Base-by-base conservation (phyloP, 37 sponge, comb jelly and placozoan genomes). In the Beroe forskalii region DNA sequence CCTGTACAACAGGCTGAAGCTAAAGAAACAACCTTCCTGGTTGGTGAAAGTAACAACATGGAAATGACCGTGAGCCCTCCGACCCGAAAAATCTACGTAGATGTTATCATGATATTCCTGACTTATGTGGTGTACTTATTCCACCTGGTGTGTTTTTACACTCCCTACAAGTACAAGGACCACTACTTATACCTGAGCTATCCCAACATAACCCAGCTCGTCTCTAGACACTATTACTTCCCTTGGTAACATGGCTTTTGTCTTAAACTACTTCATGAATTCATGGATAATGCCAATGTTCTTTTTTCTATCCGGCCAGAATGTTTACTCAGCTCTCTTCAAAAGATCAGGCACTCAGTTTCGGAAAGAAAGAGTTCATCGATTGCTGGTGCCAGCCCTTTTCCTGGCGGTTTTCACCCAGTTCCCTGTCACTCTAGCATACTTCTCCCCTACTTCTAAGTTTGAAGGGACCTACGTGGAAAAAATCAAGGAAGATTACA, bases 61-160 rank as follows among this genome's bases (percentile, higher is more conserved):
- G n/a, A n/a, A n/a, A n/a, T n/a, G n/a, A n/a, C n/a, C n/a, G n/a
- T n/a, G n/a, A n/a, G n/a, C n/a, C n/a, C 66, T 63, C 66, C 23
- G 25, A 19, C 6, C 4, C 14, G 66, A 63, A 63, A 30, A 63
- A 3, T 30, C 2, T 24, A 63, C n/a, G 66, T 63, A 20, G 66
- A 63, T 30, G 66, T 20, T 24, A 63, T 63, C 66, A 63, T 63
- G 66, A 63, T 63, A 63, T n/a, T 63, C 25, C 66, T 63, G 25
- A 63, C 66, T 24, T 63, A 63, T 30, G 66, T 24, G 9, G 25
- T 63, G 28, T 63, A n/a, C n/a, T 20, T 63, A 20, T 63, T 63
- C 66, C 66, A 63, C n/a, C 25, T 63, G 66, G 20, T 24, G 20
- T 30, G 66, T 3, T 4, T 63, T 3, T 63, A n/a, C 66, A n/a